A percentile compares a stretch with the other conserved stretches of the same genome.
phyloP scores from a whole-genome alignment of 1,140 invertebrate genomes.

The Hydropsyche tenuis region DNA sequence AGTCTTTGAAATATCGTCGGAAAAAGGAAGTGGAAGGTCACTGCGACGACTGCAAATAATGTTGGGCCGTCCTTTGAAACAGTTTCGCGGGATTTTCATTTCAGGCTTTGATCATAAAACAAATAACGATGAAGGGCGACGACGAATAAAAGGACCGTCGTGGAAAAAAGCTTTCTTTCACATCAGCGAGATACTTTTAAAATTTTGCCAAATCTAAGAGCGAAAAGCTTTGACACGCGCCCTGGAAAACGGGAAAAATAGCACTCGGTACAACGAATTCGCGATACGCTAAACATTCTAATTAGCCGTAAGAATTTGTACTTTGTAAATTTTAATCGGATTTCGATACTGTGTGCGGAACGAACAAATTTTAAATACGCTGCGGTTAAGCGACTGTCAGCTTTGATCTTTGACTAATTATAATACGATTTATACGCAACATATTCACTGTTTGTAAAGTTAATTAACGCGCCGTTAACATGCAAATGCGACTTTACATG shows the following conservation, averaged over 20 bases:
- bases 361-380: not conserved
- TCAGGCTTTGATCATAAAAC: conserved; percentile 42
- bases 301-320: too few relatives aligned
- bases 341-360: not conserved
- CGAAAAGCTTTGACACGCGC: too few relatives aligned
- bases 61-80: conserved; percentile 31
- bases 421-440: not conserved
- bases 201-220: too few relatives aligned
- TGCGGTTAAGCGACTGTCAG: conserved; percentile 7
- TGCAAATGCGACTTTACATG: not conserved
- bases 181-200: too few relatives aligned
- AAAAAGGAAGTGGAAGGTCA: conserved; percentile 11
- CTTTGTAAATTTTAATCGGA: not conserved
- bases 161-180: not conserved
- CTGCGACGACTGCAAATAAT: conserved; percentile 37
- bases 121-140: conserved; percentile 22
- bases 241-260: not conserved
- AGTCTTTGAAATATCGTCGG: conserved; percentile 16
- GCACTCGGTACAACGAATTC: not conserved
- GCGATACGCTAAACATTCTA: too few relatives aligned
- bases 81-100: conserved; percentile 37
- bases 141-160: not conserved
- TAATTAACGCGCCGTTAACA: not conserved
- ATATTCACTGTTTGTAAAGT: not conserved
- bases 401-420: conserved; percentile 22